These are phyloP conservation scores for Penaeus chinensis DNA, from an alignment of 1,140 invertebrate species.

Conservation along the genomic window DNA sequence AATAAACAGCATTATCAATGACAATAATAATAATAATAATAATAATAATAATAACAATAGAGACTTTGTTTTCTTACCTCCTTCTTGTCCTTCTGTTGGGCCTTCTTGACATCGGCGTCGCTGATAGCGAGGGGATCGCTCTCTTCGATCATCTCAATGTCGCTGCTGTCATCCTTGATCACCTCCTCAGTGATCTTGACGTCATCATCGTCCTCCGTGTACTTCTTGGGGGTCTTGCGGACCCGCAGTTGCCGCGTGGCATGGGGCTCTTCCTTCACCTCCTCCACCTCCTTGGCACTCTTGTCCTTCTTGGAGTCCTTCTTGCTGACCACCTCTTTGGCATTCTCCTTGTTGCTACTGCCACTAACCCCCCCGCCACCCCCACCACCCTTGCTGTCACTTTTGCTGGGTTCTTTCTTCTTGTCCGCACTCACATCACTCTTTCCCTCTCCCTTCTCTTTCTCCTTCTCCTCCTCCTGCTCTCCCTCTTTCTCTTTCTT, in stretches of 20 bases:
- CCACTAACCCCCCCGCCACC: neutral
- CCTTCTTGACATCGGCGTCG: slow-evolving; percentile 57
- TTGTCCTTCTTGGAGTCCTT: slow-evolving; percentile 24
- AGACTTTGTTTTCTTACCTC: slow-evolving; percentile 26
- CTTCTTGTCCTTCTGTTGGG: slow-evolving; percentile 51
- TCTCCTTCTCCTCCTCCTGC: neutral
- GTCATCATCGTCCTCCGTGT: slow-evolving; percentile 61
- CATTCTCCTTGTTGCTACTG: slow-evolving; percentile 1
- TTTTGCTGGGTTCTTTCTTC: slow-evolving; percentile 2
- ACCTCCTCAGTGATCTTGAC: slow-evolving; percentile 55
- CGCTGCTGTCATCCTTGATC: slow-evolving; percentile 56
- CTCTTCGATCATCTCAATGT: slow-evolving; percentile 64
- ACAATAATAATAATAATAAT: neutral
- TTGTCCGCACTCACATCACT: neutral
- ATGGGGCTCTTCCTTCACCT: slow-evolving; percentile 21
- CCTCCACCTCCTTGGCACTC: slow-evolving; percentile 7
- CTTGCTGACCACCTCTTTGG: neutral
- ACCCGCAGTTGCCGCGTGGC: slow-evolving; percentile 33
- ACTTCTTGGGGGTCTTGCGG: slow-evolving; percentile 41
- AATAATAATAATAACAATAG: neutral
- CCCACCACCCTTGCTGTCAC: neutral
- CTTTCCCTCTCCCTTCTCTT: slow-evolving; percentile 29
- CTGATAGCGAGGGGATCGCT: slow-evolving; percentile 60
- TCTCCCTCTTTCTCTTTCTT: neutral
- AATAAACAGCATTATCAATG: neutral